A percentile compares a stretch with the other conserved stretches of the same genome.
These are phyloP conservation scores for Iselma pallidipennis DNA, from an alignment of 2,888 invertebrate species.

Conservation along the genomic window DNA sequence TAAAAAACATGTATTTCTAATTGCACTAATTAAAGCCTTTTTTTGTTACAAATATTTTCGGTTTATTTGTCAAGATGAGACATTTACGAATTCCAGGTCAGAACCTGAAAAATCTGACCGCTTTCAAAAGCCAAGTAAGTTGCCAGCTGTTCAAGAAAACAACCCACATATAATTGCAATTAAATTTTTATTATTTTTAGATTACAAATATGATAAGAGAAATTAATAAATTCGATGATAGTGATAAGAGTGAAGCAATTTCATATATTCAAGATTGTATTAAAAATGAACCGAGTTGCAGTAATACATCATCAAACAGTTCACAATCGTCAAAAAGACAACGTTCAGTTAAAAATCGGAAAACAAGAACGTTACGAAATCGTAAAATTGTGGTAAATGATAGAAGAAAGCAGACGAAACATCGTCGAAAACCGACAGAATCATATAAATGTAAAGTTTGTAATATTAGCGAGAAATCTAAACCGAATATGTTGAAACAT, in stretches of 20 bases:
- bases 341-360: neutral
- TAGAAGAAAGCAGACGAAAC: constrained; percentile 1
- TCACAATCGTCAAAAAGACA: neutral
- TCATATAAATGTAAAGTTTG: constrained; percentile 31
- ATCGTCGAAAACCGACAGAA: constrained; percentile 4
- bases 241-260: constrained; percentile 33
- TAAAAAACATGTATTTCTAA: neutral
- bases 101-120: constrained; percentile 23
- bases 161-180: too few species aligned
- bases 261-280: constrained; percentile 29
- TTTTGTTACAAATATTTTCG: neutral
- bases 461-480: constrained; percentile 23
- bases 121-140: constrained; percentile 28
- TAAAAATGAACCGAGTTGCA: constrained; percentile 1
- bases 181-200: constrained; percentile 19
- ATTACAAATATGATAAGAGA: constrained; percentile 28
- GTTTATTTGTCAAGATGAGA: constrained; percentile 18
- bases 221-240: constrained; percentile 31
- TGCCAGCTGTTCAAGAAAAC: neutral
- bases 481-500: constrained; percentile 33
- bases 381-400: neutral
- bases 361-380: neutral
- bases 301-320: neutral
- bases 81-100: constrained; percentile 25
- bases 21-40: neutral